Percentiles rank a stretch among this genome's conserved stretches.
phyloP scores from a whole-genome alignment of 2,888 invertebrate species.

The Dione juno region DNA sequence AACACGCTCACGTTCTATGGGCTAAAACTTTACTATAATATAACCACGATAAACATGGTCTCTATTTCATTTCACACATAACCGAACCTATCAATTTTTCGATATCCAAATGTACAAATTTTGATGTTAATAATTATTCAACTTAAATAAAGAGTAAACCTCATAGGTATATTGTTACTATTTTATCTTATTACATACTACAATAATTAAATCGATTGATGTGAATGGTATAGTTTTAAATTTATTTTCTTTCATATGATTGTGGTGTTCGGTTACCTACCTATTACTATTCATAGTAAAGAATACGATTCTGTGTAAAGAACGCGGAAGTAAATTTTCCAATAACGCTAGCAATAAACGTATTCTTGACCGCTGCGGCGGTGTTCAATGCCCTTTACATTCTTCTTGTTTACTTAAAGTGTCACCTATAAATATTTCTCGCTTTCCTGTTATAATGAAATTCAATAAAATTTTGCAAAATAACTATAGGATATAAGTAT shows the following conservation, averaged over 20 bases:
- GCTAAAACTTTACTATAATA: constrained; percentile 52
- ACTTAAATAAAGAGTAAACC: too few species aligned
- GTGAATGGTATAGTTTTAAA: background rate
- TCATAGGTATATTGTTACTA: too few species aligned
- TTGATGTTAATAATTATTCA: too few species aligned
- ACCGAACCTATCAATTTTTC: constrained; percentile 43
- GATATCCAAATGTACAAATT: too few species aligned
- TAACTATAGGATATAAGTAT: background rate
- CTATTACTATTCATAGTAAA: constrained; percentile 56
- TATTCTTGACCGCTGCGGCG: constrained; percentile 58
- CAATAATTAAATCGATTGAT: background rate
- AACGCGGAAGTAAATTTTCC: constrained; percentile 76
- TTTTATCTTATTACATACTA: background rate
- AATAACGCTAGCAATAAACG: constrained; percentile 74
- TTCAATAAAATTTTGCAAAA: background rate
- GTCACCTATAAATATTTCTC: constrained; percentile 32
- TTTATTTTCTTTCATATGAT: constrained; percentile 20
- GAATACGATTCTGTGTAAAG: constrained; percentile 57
- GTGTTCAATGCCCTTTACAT: constrained; percentile 52
- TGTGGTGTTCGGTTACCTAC: constrained; percentile 25
- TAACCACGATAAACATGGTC: constrained; percentile 46
- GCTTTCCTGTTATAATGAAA: background rate
- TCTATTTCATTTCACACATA: constrained; percentile 35
- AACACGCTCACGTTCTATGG: constrained; percentile 69
- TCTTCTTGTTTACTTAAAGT: constrained; percentile 57